Evolutionary conservation across 2,113 vertebrate species (phyloP).

Genomic region (Serilophus lunatus): DNA sequence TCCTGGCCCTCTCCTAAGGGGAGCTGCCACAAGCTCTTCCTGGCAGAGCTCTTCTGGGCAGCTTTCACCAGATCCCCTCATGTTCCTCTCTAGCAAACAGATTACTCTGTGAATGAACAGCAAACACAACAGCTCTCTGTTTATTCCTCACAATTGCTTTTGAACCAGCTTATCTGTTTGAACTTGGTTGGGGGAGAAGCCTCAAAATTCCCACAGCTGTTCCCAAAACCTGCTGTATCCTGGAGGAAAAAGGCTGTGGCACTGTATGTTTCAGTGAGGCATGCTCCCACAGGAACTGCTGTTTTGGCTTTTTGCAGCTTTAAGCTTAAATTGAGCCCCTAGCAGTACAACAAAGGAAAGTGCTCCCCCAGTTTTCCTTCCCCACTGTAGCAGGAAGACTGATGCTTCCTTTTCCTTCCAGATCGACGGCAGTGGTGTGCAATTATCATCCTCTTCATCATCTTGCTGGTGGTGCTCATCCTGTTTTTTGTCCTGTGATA

Average conservation of each 20-base stretch:
- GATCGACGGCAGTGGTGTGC: constrained; percentile 98
- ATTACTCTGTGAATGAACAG: not conserved
- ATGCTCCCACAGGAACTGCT: not conserved
- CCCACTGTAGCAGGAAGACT: not conserved
- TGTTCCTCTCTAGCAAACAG: not conserved
- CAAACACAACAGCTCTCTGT: not conserved
- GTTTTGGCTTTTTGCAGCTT: not conserved
- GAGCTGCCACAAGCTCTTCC: not conserved
- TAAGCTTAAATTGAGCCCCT: not conserved
- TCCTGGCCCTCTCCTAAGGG: not conserved
- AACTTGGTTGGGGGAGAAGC: not conserved
- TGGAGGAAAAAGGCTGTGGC: fast-evolving
- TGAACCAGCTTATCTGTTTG: not conserved
- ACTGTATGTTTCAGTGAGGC: not conserved
- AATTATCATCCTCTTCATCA: constrained; percentile 84
- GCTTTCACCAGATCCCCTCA: not conserved
- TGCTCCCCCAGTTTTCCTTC: not conserved
- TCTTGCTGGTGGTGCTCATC: constrained; percentile 89
- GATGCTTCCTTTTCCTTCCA: constrained; percentile 65
- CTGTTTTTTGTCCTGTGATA: constrained; percentile 88
- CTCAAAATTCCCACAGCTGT: not conserved
- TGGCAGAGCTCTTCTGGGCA: not conserved
- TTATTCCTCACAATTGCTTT: not conserved
- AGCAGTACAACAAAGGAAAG: not conserved
- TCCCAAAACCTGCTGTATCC: not conserved